A percentile compares a stretch with the other conserved stretches of the same genome.
Evolutionary conservation across 2,888 invertebrate genomes (phyloP).

Genomic region (Stenoptilia bipunctidactyla): DNA sequence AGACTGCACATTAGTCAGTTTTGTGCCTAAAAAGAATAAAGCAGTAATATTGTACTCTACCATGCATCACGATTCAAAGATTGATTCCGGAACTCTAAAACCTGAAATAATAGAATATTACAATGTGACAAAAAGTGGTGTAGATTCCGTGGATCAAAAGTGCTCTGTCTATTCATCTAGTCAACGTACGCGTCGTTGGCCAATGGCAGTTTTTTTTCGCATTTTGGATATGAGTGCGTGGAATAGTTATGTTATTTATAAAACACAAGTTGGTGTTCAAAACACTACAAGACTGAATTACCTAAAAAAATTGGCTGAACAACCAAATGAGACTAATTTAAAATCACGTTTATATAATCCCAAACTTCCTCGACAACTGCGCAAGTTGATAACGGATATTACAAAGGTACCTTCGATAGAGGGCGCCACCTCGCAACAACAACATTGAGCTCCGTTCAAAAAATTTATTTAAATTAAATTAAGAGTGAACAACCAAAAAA

Average conservation of each 20-base stretch:
- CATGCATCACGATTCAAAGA: conserved; percentile 12
- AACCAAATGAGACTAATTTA: too few relatives aligned
- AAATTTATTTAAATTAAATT: too few relatives aligned
- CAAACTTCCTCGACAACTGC: too few relatives aligned
- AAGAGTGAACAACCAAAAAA: too few relatives aligned
- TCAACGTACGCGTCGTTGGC: conserved; percentile 9
- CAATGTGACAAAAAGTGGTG: conserved; percentile 8
- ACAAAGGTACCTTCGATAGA: too few relatives aligned
- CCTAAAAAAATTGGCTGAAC: too few relatives aligned
- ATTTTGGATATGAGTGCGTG: not conserved
- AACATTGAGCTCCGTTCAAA: too few relatives aligned
- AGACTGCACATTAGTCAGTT: conserved; percentile 10
- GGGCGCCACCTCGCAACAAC: too few relatives aligned
- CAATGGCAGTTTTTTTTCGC: conserved; percentile 6
- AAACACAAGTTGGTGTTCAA: too few relatives aligned
- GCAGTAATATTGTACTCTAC: conserved; percentile 13
- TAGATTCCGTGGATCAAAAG: conserved; percentile 5
- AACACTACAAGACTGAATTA: not conserved
- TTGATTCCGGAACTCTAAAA: conserved; percentile 7
- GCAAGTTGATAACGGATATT: too few relatives aligned
- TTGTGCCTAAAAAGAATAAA: conserved; percentile 14
- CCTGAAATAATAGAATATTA: conserved; percentile 9
- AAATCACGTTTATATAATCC: too few relatives aligned
- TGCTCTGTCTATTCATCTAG: conserved; percentile 8
- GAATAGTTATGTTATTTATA: not conserved